Evolutionary conservation across 2,113 vertebrate species (phyloP), one percentile per base, ranked within the genome.

Genomic region (Saccopteryx bilineata): DNA sequence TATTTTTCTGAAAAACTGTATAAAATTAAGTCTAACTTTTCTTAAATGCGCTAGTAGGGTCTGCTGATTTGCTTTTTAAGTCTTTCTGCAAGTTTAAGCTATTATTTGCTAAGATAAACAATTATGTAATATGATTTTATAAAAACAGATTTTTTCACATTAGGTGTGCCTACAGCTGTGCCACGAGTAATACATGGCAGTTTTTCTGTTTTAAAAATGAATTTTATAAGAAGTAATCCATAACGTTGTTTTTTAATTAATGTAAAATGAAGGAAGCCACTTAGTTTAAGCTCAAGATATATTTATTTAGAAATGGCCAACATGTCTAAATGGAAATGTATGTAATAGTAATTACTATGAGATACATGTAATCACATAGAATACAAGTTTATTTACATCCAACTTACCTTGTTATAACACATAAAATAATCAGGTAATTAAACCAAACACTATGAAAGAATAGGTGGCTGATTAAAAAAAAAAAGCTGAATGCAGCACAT

Each of bases 331-430:
- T 72, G 90, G 93, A 97, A 94, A 63, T 96, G 60, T 96, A 95
- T 97, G 90, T 96, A 97, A 91, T 97, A 97, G 66, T 95, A 96
- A 96, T 87, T 89, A 94, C 90, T 75, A 60, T 93, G 84, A 96
- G 71, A 96, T 75, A 95, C 0, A 1, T 80, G 80, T 92, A 93
- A 95, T 92, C 95, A 96, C 89, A 86, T 28, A 97, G 90, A 98
- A 97, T 96, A 98, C 54, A 95, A 92, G 69, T 97, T 97, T 86
- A 97, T 97, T 97, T 91, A 97, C 94, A 97, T 93, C 14, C 65
- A 97, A 99, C 98, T 99, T 99, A 99, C 98, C 98, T 99, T 98
- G 48, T 65, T 96, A 96, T 97, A 96, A 97, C 98, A 97, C 96
- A 98, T 80, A 98, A 98, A 98, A 98, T 96, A 95, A 97, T 97